Conservation (phyloP, 1,140 invertebrate species). For the Sinella curviseta region DNA sequence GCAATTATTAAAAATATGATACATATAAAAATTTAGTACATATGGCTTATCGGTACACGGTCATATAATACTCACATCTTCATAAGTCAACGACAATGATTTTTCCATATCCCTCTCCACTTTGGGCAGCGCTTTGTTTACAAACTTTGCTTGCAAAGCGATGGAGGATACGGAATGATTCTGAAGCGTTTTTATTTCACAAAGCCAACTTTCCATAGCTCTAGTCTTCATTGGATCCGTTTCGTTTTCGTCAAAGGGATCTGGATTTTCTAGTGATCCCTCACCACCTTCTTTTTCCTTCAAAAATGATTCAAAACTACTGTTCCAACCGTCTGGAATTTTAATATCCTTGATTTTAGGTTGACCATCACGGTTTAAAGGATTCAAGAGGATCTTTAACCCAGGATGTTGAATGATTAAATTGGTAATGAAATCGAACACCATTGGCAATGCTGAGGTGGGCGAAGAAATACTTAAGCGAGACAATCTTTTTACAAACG, state of each 20-base stretch:
- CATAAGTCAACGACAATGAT: slow-evolving; percentile 63
- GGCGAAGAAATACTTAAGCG: slow-evolving; percentile 79
- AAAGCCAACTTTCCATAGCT: slow-evolving; percentile 83
- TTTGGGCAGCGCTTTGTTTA: slow-evolving; percentile 65
- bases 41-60: no score
- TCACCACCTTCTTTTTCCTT: neutral
- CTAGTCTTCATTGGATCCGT: slow-evolving; percentile 72
- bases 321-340: slow-evolving; percentile 57
- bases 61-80: slow-evolving; percentile 61
- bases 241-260: slow-evolving; percentile 83
- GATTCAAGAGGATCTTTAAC: slow-evolving; percentile 73
- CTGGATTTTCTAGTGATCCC: slow-evolving; percentile 59
- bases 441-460: slow-evolving; percentile 73
- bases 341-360: slow-evolving; percentile 24
- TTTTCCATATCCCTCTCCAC: slow-evolving; percentile 68
- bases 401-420: slow-evolving; percentile 82
- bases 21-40: no score
- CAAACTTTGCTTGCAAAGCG: slow-evolving; percentile 68
- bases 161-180: slow-evolving; percentile 73
- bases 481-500: slow-evolving; percentile 86
- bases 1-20: no score
- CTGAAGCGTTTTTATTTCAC: slow-evolving; percentile 81
- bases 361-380: slow-evolving; percentile 22
- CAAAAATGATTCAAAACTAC: slow-evolving; percentile 19
- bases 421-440: slow-evolving; percentile 83